Percentiles rank a stretch among this genome's conserved stretches.
phyloP scores from a whole-genome alignment of 2,113 vertebrate genomes.

The Aldabrachelys gigantea region DNA sequence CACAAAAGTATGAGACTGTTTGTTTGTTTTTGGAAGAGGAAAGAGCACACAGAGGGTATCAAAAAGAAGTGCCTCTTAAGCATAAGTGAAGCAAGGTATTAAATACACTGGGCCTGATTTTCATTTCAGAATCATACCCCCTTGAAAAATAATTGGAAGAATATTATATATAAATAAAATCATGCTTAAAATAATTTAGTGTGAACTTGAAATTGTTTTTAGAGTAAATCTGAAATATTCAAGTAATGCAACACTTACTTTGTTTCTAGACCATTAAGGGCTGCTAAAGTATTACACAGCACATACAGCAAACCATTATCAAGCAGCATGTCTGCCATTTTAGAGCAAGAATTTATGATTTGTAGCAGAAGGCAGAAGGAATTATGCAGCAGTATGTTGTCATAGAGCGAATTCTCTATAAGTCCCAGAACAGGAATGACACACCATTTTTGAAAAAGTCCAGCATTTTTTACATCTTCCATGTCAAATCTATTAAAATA shows the following conservation, averaged over 20 bases:
- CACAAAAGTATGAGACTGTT: no score
- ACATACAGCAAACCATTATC: conserved; percentile 97
- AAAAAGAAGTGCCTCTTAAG: neutral
- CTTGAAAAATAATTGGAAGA: neutral
- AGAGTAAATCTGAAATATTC: neutral
- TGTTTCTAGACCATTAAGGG: conserved; percentile 93
- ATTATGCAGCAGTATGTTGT: conserved; percentile 92
- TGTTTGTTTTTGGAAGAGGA: no score
- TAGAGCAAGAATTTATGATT: conserved; percentile 94
- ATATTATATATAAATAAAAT: no score
- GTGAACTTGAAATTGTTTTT: neutral
- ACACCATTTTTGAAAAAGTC: conserved; percentile 93
- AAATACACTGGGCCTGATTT: neutral
- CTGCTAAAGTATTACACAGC: conserved; percentile 93
- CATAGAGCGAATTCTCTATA: conserved; percentile 94
- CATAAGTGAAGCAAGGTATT: neutral
- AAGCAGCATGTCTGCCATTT: conserved; percentile 94
- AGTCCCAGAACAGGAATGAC: conserved; percentile 94
- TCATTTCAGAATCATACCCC: neutral
- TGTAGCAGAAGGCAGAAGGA: conserved; percentile 92
- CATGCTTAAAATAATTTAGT: neutral
- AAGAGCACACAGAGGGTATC: neutral
- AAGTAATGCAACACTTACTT: conserved; percentile 80
- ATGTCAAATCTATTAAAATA: conserved; percentile 86
- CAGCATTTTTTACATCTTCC: conserved; percentile 91